phyloP scores from a whole-genome alignment of 2,113 vertebrate genomes.

The Galemys pyrenaicus region DNA sequence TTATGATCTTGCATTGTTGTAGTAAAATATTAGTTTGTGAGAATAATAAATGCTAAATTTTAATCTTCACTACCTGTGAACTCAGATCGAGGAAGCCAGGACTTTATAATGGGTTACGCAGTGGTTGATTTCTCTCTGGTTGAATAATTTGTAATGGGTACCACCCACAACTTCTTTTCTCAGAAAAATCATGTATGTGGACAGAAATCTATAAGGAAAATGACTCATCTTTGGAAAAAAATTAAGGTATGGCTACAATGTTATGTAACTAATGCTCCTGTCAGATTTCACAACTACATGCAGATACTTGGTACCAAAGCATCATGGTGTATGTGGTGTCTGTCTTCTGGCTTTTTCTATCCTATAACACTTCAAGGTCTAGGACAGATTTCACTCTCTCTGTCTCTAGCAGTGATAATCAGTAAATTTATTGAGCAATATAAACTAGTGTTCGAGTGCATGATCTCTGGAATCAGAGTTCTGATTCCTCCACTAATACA shows the following conservation, averaged over 20 bases:
- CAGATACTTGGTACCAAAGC: not conserved
- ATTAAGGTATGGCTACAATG: not conserved
- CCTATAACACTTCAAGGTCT: not conserved
- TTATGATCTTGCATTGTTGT: not conserved
- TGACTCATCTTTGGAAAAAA: not conserved
- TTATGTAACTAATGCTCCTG: not conserved
- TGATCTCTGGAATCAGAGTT: not conserved
- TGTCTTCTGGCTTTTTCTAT: not conserved
- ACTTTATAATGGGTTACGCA: not conserved
- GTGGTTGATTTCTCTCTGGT: not conserved
- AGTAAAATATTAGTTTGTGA: constrained; percentile 8
- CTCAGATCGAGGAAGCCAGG: not conserved
- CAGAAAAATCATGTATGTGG: not conserved
- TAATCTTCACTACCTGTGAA: not conserved
- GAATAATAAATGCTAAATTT: not conserved
- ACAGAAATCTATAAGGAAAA: not conserved
- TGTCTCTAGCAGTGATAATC: not conserved
- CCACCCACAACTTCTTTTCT: not conserved
- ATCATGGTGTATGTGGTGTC: not conserved
- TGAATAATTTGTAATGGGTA: not conserved
- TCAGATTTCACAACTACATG: not conserved
- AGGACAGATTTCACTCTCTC: not conserved
- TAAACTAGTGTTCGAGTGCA: not conserved
- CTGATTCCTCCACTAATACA: not conserved
- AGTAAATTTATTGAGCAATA: not conserved